Evolutionary conservation across 37 sponge, comb jelly and placozoan species (phyloP), one percentile per base, ranked within the genome.

Genomic region (Amphimedon queenslandica): DNA sequence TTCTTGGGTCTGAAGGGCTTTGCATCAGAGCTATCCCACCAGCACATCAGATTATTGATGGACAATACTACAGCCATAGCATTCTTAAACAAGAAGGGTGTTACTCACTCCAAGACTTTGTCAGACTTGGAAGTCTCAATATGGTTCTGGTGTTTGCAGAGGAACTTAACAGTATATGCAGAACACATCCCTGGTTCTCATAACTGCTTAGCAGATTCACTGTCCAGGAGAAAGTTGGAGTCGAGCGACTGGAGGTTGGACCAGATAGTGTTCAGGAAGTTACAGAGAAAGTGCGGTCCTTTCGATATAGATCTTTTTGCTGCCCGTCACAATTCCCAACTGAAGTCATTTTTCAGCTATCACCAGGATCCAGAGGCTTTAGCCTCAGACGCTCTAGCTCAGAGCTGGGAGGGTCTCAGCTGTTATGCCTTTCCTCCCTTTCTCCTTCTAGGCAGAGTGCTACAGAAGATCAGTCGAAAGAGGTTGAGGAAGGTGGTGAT

Each of bases 381-480:
- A 36, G 75, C 55, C 24, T 75, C 76, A n/a, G 86, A 85, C 51
- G 80, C 76, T 4, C 58, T 85, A 27, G 10, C 25, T 18, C 6
- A 69, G 2, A 1, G 4, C 3, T 85, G 80, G 86, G 42, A 18
- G 55, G 64, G 66, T 1, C 16, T 34, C 47, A 42, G 8, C 1
- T 75, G 64, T 0, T 85, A 85, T 56, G 80, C 86, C 1, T 85
- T 85, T 31, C 86, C 86, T 34, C 86, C 80, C 33, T 85, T 85
- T 30, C 21, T 21, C 55, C 63, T 85, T 39, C 66, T 85, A 27
- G 76, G 79, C 35, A 67, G 66, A 29, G 71, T 72, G 40, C 80
- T 85, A 1, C 79, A 69, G 71, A 74, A 79, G 63, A 33, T 85
- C 3, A 16, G 23, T 0, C 37, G 55, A 11, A 74, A 78, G 70